Evolutionary conservation across 1,140 invertebrate genomes (phyloP), one percentile per base, ranked within the genome.

Genomic region (Phortica variegata): DNA sequence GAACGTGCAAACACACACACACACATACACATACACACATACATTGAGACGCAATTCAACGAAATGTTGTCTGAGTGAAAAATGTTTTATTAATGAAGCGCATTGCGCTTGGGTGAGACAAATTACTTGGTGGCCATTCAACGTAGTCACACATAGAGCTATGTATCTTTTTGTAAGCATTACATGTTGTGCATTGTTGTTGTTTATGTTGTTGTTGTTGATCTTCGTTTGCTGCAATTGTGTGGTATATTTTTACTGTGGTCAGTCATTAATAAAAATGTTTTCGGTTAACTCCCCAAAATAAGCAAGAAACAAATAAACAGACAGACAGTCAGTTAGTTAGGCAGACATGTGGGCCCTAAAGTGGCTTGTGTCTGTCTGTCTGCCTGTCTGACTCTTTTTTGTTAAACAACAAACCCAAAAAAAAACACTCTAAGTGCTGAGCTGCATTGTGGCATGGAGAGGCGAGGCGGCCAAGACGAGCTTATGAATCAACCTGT

Each of bases 401-500:
- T n/a, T n/a, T n/a, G n/a, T n/a, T n/a, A n/a, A n/a, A n/a, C n/a
- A n/a, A n/a, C n/a, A n/a, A n/a, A n/a, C n/a, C n/a, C n/a, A n/a
- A n/a, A n/a, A n/a, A n/a, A n/a, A n/a, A n/a, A n/a, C n/a, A n/a
- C n/a, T n/a, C n/a, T n/a, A n/a, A n/a, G n/a, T n/a, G n/a, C n/a
- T n/a, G n/a, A n/a, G n/a, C n/a, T n/a, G n/a, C n/a, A n/a, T n/a
- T n/a, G n/a, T n/a, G n/a, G n/a, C n/a, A n/a, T n/a, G n/a, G n/a
- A n/a, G 32, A 45, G 54, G 53, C 49, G 49, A 49, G 50, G 56
- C 56, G 68, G 63, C 63, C 61, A 65, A 65, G 61, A 65, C 60
- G 63, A 68, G 65, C 69, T 65, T 60, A 73, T 73, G 70, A 73
- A 73, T 73, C 70, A 73, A 73, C 62, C 70, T 73, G 70, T 73